phyloP scores from a whole-genome alignment of 2,888 invertebrate species.

The Mesochorus sp. region DNA sequence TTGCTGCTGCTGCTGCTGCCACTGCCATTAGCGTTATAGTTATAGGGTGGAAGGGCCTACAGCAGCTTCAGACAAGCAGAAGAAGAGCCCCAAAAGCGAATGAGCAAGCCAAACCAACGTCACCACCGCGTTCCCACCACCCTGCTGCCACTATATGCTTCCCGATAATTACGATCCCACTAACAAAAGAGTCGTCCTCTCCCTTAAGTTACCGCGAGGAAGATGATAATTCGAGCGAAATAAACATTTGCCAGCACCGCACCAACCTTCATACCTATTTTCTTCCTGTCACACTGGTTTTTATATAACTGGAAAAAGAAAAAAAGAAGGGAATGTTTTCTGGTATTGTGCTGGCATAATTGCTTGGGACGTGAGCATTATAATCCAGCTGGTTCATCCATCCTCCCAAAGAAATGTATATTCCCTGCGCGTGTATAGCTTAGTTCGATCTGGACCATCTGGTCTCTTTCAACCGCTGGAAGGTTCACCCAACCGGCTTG shows the following conservation, averaged over 20 bases:
- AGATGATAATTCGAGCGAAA: conserved; percentile 59
- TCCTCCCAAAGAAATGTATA: no score
- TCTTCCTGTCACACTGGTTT: neutral
- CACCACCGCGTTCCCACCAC: conserved; percentile 38
- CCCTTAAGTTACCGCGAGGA: conserved; percentile 52
- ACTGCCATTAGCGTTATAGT: conserved; percentile 52
- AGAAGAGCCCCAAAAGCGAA: conserved; percentile 44
- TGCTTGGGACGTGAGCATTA: no score
- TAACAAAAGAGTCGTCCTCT: conserved; percentile 60
- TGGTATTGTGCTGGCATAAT: no score
- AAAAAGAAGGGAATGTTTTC: no score
- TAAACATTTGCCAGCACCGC: conserved; percentile 48
- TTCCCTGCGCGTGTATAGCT: no score
- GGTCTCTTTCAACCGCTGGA: no score
- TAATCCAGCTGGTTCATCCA: no score
- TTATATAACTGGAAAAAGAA: neutral
- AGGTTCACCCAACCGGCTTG: no score
- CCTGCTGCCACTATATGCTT: conserved; percentile 17
- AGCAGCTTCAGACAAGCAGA: neutral
- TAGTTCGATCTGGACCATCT: no score
- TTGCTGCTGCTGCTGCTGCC: neutral
- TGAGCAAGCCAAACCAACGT: conserved; percentile 56
- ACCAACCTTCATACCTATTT: neutral
- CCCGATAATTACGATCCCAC: conserved; percentile 60
- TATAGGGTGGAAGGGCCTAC: conserved; percentile 23